Conservation (phyloP, 1,140 invertebrate species). For the Camponotus vicinus region DNA sequence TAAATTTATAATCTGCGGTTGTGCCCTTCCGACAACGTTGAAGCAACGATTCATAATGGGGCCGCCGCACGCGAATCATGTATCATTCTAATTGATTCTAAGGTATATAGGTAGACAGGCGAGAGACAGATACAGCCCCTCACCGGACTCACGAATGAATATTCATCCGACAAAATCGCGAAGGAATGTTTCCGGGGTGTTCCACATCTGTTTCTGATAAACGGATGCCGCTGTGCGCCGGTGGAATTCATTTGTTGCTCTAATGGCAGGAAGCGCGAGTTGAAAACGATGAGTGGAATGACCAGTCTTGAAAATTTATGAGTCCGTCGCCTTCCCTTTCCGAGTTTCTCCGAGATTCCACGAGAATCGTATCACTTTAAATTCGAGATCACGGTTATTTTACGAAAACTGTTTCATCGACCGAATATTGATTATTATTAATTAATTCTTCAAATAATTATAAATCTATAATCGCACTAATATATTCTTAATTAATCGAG, state of each 20-base stretch:
- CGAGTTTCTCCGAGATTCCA: neutral
- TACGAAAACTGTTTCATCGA: neutral
- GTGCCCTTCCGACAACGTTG: slow-evolving; percentile 67
- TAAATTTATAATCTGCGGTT: slow-evolving; percentile 74
- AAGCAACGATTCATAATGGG: slow-evolving; percentile 74
- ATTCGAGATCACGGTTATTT: neutral
- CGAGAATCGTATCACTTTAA: neutral
- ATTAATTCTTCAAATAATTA: slow-evolving; percentile 15
- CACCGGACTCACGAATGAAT: slow-evolving; percentile 74
- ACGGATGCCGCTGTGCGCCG: slow-evolving; percentile 55
- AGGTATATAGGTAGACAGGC: slow-evolving; percentile 71
- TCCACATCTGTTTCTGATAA: slow-evolving; percentile 73
- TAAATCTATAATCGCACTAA: neutral
- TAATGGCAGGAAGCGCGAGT: slow-evolving; percentile 66
- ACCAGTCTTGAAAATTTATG: slow-evolving; percentile 60
- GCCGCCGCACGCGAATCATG: slow-evolving; percentile 78
- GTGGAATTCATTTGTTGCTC: slow-evolving; percentile 72
- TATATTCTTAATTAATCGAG: slow-evolving; percentile 15
- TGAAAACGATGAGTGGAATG: slow-evolving; percentile 56
- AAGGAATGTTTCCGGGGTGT: slow-evolving; percentile 76
- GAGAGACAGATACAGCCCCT: slow-evolving; percentile 55
- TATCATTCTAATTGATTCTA: slow-evolving; percentile 82
- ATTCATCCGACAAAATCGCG: slow-evolving; percentile 80
- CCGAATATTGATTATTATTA: neutral
- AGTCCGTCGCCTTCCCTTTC: neutral